A percentile compares a stretch with the other conserved stretches of the same genome.
Conservation (phyloP, 2,797 vertebrate genomes). For the Sarcophilus harrisii region DNA sequence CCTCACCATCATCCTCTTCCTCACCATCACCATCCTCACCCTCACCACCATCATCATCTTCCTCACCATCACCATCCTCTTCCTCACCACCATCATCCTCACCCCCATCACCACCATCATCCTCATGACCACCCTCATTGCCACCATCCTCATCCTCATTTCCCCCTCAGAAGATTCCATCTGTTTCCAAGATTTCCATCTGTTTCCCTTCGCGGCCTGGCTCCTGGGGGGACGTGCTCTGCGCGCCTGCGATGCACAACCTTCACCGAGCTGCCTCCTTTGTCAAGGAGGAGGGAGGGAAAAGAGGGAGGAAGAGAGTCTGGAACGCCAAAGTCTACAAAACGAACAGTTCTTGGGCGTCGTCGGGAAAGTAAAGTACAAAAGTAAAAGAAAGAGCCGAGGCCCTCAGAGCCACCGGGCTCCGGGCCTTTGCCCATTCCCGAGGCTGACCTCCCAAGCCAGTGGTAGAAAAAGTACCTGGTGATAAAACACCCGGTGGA, state of each 20-base stretch:
- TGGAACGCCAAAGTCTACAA: neutral
- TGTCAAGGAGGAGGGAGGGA: neutral
- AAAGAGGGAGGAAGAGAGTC: neutral
- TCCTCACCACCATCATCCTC: too few species aligned
- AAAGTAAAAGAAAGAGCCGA: neutral
- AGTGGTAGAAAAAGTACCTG: neutral
- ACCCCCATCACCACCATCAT: too few species aligned
- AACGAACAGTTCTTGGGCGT: neutral
- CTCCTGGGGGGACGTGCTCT: neutral
- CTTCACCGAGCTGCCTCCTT: neutral
- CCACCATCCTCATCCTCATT: neutral
- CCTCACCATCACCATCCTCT: too few species aligned
- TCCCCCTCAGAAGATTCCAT: neutral
- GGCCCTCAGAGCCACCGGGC: neutral
- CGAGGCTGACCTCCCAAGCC: constrained; percentile 17
- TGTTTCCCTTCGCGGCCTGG: neutral
- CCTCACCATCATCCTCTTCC: too few species aligned
- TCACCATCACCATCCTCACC: too few species aligned
- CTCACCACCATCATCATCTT: too few species aligned
- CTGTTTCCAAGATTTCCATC: too few species aligned
- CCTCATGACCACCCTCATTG: too few species aligned
- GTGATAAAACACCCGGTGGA: constrained; percentile 10
- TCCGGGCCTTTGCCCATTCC: neutral
- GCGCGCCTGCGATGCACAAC: neutral
- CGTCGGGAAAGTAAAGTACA: neutral